Evolutionary conservation across 2,888 invertebrate species (phyloP).

Genomic region (Luperina nickerlii): DNA sequence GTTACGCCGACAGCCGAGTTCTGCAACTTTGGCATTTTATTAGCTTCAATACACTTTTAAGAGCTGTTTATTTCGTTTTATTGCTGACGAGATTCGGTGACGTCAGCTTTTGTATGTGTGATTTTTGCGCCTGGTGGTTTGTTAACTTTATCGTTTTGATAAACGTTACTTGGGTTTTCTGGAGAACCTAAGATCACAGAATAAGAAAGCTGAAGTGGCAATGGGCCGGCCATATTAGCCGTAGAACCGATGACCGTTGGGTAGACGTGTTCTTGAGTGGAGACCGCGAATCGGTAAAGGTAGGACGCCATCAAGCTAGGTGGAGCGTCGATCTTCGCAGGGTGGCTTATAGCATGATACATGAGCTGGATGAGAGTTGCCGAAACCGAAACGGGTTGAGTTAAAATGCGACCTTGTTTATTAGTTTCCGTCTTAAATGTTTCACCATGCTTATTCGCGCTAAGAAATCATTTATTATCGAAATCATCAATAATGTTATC

Average conservation of each 20-base stretch:
- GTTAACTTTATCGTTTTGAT: background rate
- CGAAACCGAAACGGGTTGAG: background rate
- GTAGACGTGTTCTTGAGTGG: background rate
- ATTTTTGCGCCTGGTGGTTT: conserved; percentile 18
- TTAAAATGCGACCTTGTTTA: background rate
- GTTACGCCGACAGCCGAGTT: conserved; percentile 40
- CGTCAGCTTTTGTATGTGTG: conserved; percentile 24
- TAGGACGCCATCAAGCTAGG: too few species aligned
- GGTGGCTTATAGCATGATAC: background rate
- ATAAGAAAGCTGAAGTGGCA: background rate
- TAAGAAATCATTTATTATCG: background rate
- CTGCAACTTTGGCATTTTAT: conserved; percentile 64
- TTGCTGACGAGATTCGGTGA: conserved; percentile 42
- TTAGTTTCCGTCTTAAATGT: background rate
- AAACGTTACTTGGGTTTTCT: background rate
- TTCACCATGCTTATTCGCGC: background rate
- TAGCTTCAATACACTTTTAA: conserved; percentile 62
- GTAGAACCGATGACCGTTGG: background rate
- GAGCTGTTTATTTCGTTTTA: conserved; percentile 64
- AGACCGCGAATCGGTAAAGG: too few species aligned
- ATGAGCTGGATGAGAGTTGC: background rate
- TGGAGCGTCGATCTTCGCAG: background rate
- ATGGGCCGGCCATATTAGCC: background rate
- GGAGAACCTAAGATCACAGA: background rate
- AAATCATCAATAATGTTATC: background rate